These are phyloP conservation scores for Loxodonta africana DNA, from an alignment of 2,113 vertebrate species.

Conservation along the genomic window DNA sequence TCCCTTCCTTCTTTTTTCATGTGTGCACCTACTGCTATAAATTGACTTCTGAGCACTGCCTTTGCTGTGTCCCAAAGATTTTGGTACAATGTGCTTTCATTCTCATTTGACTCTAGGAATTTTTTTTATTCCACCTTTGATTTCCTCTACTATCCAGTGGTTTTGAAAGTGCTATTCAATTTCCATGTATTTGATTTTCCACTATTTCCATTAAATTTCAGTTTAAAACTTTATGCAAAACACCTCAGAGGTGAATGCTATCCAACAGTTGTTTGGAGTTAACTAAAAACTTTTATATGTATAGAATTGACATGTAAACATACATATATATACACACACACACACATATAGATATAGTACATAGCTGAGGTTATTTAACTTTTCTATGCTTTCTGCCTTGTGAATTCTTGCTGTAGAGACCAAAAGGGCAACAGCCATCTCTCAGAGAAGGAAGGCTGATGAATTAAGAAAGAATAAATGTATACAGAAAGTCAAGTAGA, in stretches of 20 bases:
- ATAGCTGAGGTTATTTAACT: neutral
- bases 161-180: too few species aligned
- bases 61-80: too few species aligned
- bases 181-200: too few species aligned
- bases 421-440: neutral
- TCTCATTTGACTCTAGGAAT: too few species aligned
- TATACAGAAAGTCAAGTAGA: neutral
- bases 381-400: neutral
- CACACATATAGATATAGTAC: neutral
- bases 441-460: neutral
- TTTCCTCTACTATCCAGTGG: too few species aligned
- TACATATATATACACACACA: neutral
- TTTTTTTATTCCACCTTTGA: too few species aligned
- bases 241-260: neutral
- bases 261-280: conserved; percentile 1
- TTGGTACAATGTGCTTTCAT: too few species aligned
- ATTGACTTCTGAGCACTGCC: too few species aligned
- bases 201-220: neutral
- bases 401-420: neutral
- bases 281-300: neutral
- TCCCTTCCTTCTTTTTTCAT: too few species aligned
- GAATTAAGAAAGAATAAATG: neutral
- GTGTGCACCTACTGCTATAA: too few species aligned
- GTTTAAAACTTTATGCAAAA: conserved; percentile 47
- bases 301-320: neutral